A percentile compares a stretch with the other conserved stretches of the same genome.
Evolutionary conservation across 2,888 invertebrate genomes (phyloP).

Genomic region (Napeogenes sylphis): DNA sequence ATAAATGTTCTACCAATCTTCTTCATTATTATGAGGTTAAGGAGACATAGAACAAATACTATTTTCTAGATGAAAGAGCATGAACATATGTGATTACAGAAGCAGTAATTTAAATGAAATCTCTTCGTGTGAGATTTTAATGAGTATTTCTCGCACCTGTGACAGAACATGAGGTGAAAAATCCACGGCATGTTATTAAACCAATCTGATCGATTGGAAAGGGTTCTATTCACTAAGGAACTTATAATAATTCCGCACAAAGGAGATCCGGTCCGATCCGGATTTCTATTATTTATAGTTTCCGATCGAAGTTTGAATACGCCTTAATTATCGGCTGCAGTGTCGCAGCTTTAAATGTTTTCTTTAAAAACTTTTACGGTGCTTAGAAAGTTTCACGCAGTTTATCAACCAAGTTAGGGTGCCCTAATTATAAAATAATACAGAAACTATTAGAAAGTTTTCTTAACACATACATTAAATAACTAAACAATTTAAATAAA

Average conservation of each 20-base stretch:
- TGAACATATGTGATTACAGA: too few species aligned
- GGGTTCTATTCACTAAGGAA: constrained; percentile 62
- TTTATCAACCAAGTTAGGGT: constrained; percentile 20
- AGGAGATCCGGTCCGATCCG: constrained; percentile 73
- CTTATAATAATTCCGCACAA: constrained; percentile 71
- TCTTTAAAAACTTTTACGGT: constrained; percentile 60
- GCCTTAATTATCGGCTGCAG: constrained; percentile 74
- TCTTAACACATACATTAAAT: too few species aligned
- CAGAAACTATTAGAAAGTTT: constrained; percentile 6
- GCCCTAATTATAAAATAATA: constrained; percentile 40
- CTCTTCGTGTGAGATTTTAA: constrained; percentile 11
- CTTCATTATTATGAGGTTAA: too few species aligned
- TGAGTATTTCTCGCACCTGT: constrained; percentile 52
- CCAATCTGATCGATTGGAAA: constrained; percentile 70
- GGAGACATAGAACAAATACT: too few species aligned
- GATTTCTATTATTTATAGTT: constrained; percentile 75
- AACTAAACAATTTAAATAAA: too few species aligned
- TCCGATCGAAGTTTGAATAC: constrained; percentile 74
- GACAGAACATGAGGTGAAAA: constrained; percentile 55
- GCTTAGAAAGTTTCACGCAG: constrained; percentile 52
- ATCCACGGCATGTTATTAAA: constrained; percentile 68
- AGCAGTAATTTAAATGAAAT: too few species aligned
- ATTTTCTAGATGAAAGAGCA: too few species aligned
- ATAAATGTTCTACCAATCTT: too few species aligned
- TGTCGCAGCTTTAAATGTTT: constrained; percentile 63